These are phyloP conservation scores for Andrena bucephala DNA, from an alignment of 2,888 invertebrate species.

Conservation along the genomic window DNA sequence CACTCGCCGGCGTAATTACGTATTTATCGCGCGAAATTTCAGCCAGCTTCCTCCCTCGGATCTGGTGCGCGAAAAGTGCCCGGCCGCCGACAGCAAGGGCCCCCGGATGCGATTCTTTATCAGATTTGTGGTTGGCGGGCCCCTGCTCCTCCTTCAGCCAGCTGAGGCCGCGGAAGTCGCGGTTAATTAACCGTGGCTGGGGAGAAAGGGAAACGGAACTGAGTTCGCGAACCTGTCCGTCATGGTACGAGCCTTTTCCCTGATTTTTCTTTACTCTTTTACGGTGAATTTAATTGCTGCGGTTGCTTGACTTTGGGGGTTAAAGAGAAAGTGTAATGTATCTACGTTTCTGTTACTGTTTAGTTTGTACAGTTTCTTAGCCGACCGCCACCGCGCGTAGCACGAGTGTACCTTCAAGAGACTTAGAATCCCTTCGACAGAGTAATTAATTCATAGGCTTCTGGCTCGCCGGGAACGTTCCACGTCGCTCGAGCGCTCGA, in stretches of 20 bases:
- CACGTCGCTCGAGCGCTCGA: neutral
- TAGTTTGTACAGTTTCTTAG: neutral
- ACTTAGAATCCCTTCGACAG: neutral
- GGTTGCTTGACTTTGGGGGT: neutral
- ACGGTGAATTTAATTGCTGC: conserved; percentile 38
- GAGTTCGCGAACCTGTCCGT: conserved; percentile 51
- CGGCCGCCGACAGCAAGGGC: conserved; percentile 29
- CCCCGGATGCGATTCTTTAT: conserved; percentile 74
- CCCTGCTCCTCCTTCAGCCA: conserved; percentile 32
- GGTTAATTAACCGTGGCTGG: conserved; percentile 59
- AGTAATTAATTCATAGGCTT: neutral
- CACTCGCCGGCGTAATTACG: conserved; percentile 76
- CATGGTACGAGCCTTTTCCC: conserved; percentile 11
- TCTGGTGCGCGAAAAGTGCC: conserved; percentile 38
- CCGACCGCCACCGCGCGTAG: neutral
- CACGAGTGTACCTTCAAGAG: neutral
- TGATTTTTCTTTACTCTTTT: neutral
- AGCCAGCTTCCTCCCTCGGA: conserved; percentile 55
- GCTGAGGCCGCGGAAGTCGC: conserved; percentile 38
- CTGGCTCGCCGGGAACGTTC: neutral
- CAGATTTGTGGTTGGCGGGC: conserved; percentile 74
- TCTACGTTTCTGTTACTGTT: no score
- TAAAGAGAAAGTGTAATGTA: neutral
- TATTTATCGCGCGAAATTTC: conserved; percentile 80
- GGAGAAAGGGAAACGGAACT: conserved; percentile 38